Base-by-base conservation (phyloP, 2,113 vertebrate genomes). In the Brienomyrus longianalis region DNA sequence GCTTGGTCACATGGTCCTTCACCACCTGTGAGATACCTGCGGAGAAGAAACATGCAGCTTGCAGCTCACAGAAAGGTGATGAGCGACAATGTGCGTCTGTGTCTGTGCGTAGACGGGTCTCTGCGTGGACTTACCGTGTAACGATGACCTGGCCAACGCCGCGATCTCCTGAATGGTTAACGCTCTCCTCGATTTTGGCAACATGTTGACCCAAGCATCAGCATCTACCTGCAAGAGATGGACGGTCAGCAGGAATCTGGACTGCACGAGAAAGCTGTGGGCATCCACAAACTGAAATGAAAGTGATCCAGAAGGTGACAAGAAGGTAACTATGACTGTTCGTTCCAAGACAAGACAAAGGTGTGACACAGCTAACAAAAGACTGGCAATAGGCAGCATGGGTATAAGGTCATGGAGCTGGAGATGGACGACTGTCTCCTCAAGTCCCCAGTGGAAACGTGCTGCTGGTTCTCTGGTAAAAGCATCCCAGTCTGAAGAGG, bases 131-230 rank as follows among this genome's bases (percentile, higher is more conserved):
- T 90, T 96, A 99, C 98, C 98, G 0, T 99, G 98, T 92, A 99
- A 94, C 1, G 98, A 99, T 87, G 98, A 99, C 93, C 98, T 97
- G 48, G 98, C 98, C 92, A 99, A 96, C 23, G 98, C 98, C 17
- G 98, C 97, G 0, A 99, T 99, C 96, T 99, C 98, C 94, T 99
- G 98, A 95, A 99, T 99, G 90, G 98, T 99, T 90, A 99, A 96
- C 11, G 98, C 97, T 93, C 98, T 95, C 97, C 98, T 98, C 77
- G 98, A 98, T 97, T 99, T 99, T 93, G 98, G 98, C 95, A 99
- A 96, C 98, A 99, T 99, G 93, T 98, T 97, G 96, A 95, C 93
- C 94, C 96, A 97, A 95, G 98, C 97, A 91, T 98, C 98, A 98
- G 98, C 97, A 98, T 99, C 97, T 97, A 99, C 98, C 98, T 99